Evolutionary conservation across 2,797 vertebrate species (phyloP), one percentile per base, ranked within the genome.

Genomic region (Sebastolobus altivelis): DNA sequence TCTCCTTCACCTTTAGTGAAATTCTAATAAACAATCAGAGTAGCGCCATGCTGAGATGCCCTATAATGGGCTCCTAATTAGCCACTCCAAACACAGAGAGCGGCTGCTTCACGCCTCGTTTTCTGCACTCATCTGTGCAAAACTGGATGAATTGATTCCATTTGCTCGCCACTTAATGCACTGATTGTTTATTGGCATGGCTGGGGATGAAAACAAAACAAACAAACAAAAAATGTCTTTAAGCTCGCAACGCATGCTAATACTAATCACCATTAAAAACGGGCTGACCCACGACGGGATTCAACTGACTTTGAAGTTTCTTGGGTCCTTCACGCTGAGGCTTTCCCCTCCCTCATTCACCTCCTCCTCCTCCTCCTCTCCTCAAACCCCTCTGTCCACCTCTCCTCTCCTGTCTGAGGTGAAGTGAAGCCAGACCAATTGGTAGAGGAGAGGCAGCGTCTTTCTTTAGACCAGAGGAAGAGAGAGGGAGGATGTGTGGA

Each of bases 1-100:
- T 85, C 79, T 65, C 80, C 77, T 86, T 86, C 88, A 89, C 90
- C 91, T 90, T 54, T 87, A 84, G 89, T 90, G 92, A 94, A 92
- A 92, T 88, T 92, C 92, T 93, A 95, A 95, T 95, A 94, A 95
- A 95, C 93, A 94, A 93, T 93, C 88, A 92, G 89, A 77, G 88
- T 69, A 83, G 93, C 86, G 85, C 89, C 94, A 94, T 87, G 93
- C 94, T 93, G 94, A 87, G 94, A 90, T 72, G 78, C 88, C 90
- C 93, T 89, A 86, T 95, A 95, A 95, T 93, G 91, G 90, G 90
- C 88, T 92, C 92, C 93, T 94, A 95, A 95, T 95, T 94, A 95
- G 89, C 92, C 88, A 84, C 93, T 94, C 91, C 93, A 93, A 94
- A 94, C 92, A 93, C 82, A 77, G 82, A 90, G 90, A 89, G 92